phyloP scores from a whole-genome alignment of 2,888 invertebrate species.

The Diarsia mendica region DNA sequence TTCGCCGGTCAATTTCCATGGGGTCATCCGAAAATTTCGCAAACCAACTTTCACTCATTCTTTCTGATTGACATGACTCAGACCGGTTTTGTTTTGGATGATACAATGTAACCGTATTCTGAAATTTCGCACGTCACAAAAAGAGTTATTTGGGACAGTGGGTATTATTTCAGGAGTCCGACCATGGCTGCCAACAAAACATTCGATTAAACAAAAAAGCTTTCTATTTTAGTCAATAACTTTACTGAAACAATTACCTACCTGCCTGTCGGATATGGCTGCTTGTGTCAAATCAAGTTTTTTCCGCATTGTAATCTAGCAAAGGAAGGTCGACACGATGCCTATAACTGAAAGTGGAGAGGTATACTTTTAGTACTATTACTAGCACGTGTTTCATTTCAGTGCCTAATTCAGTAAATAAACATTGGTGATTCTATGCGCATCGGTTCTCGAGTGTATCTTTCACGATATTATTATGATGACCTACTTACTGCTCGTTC shows the following conservation, averaged over 20 bases:
- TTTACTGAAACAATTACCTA: constrained; percentile 47
- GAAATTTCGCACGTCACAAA: constrained; percentile 45
- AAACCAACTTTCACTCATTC: constrained; percentile 46
- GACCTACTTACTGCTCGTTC: constrained; percentile 69
- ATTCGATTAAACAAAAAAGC: constrained; percentile 50
- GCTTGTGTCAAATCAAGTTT: constrained; percentile 40
- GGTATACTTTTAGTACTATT: constrained; percentile 5
- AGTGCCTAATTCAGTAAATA: constrained; percentile 39
- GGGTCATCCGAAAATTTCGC: constrained; percentile 25
- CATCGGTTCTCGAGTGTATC: constrained; percentile 61
- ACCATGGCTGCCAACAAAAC: constrained; percentile 59
- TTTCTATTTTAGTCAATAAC: constrained; percentile 56
- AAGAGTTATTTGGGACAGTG: constrained; percentile 51
- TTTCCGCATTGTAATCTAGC: constrained; percentile 24
- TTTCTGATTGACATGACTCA: constrained; percentile 27
- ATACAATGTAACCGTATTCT: constrained; percentile 33
- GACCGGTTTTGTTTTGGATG: constrained; percentile 40
- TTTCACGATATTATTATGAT: constrained; percentile 63
- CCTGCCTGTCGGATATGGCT: constrained; percentile 29
- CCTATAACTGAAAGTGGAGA: background rate
- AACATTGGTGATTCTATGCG: constrained; percentile 44
- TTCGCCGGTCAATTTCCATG: constrained; percentile 25
- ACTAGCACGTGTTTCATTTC: constrained; percentile 5
- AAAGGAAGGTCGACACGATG: background rate
- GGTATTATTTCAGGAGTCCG: constrained; percentile 51